Conservation (phyloP, 2,888 invertebrate species). For the Itoplectis maculator region DNA sequence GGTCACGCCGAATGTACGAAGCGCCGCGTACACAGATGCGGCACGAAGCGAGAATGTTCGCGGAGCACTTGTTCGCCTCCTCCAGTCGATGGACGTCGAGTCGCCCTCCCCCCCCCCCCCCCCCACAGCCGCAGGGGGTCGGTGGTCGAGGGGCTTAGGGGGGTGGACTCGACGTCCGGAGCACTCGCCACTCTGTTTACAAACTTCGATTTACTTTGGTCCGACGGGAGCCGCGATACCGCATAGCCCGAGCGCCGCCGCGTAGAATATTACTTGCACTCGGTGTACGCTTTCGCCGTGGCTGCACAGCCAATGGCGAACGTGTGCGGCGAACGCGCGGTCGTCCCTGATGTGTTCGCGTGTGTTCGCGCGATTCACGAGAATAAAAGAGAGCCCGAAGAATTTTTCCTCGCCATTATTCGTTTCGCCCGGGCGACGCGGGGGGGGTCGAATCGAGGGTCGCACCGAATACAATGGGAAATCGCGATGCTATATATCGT, state of each 20-base stretch:
- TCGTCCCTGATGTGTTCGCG: too few relatives aligned
- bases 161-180: slow-evolving; percentile 1
- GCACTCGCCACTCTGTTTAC: slow-evolving; percentile 37
- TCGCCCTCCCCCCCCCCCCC: too few relatives aligned
- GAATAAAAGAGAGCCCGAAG: slow-evolving; percentile 7
- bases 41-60: slow-evolving; percentile 25
- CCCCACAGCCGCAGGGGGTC: too few relatives aligned
- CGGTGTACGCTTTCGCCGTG: too few relatives aligned
- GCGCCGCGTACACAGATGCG: not conserved
- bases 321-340: too few relatives aligned
- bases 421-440: not conserved
- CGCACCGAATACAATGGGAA: slow-evolving; percentile 12
- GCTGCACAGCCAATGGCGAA: not conserved
- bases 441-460: slow-evolving; percentile 12
- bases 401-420: slow-evolving; percentile 16
- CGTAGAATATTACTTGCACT: slow-evolving; percentile 34
- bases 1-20: not conserved
- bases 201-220: slow-evolving; percentile 52
- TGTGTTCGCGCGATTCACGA: not conserved
- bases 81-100: too few relatives aligned
- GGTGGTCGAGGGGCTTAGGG: not conserved
- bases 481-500: slow-evolving; percentile 17
- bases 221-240: slow-evolving; percentile 38
- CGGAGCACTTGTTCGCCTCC: slow-evolving; percentile 9
- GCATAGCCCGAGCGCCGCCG: slow-evolving; percentile 24